Percentiles rank a stretch among this genome's conserved stretches.
Conservation (phyloP, 2,888 invertebrate genomes). For the Acanthoscelides obtectus region DNA sequence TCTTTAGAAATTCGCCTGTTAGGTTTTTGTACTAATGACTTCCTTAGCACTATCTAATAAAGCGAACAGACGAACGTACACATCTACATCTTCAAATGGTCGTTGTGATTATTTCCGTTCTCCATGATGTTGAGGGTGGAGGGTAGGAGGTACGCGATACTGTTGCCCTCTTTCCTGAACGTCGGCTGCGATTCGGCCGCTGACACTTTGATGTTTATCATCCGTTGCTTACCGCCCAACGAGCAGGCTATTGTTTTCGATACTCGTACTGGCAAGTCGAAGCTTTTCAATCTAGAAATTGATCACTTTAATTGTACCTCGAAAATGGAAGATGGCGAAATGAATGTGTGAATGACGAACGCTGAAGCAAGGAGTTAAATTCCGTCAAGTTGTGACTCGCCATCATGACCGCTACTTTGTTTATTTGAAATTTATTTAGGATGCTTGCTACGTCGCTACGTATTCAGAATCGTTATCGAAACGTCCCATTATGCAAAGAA, state of each 20-base stretch:
- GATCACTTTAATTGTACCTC: no score
- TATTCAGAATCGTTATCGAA: no score
- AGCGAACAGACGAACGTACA: background rate
- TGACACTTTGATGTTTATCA: conserved; percentile 56
- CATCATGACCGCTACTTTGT: no score
- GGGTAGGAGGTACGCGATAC: conserved; percentile 52
- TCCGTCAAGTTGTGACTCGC: no score
- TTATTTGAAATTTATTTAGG: no score
- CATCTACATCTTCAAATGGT: background rate
- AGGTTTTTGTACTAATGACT: background rate
- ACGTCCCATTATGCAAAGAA: no score
- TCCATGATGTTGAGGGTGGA: conserved; percentile 50
- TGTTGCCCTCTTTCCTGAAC: conserved; percentile 53
- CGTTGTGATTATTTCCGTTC: conserved; percentile 42
- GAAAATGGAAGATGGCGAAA: no score
- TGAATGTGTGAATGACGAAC: no score
- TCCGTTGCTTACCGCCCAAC: conserved; percentile 73
- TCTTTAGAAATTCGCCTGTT: no score
- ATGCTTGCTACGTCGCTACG: no score
- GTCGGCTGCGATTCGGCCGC: conserved; percentile 50
- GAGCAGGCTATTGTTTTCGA: conserved; percentile 75
- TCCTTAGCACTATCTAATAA: background rate
- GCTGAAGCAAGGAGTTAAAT: no score
- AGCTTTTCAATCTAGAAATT: conserved; percentile 58
- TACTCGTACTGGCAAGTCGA: conserved; percentile 69